Conservation (phyloP, 1,140 invertebrate genomes). For the Drosophila lacertosa region DNA sequence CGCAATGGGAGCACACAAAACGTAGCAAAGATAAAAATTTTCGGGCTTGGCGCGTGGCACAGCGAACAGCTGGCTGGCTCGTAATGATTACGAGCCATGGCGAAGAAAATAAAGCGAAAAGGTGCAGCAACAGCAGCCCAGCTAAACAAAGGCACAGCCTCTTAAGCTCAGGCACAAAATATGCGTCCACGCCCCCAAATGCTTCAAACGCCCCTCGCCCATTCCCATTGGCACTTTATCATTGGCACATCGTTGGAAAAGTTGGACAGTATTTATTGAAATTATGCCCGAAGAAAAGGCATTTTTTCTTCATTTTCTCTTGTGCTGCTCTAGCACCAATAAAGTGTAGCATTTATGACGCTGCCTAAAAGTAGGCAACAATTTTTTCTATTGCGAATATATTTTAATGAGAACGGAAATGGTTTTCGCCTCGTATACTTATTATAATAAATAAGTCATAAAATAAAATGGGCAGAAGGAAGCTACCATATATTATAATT, state of each 20-base stretch:
- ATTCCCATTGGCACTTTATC: conserved; percentile 57
- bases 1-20: conserved; percentile 11
- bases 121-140: conserved; percentile 25
- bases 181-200: conserved; percentile 32
- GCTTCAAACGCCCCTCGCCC: conserved; percentile 4
- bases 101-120: conserved; percentile 30
- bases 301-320: neutral
- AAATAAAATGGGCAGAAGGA: conserved; percentile 34
- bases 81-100: conserved; percentile 75
- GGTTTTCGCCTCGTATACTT: conserved; percentile 15
- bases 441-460: conserved; percentile 64
- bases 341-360: conserved; percentile 56
- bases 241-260: conserved; percentile 78
- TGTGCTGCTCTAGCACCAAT: conserved; percentile 27
- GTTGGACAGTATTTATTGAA: conserved; percentile 72
- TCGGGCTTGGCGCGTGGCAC: conserved; percentile 66
- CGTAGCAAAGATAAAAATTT: conserved; percentile 46
- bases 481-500: no score
- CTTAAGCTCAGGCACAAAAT: conserved; percentile 17
- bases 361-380: conserved; percentile 69
- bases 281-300: conserved; percentile 28
- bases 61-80: conserved; percentile 74
- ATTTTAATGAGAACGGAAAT: conserved; percentile 30
- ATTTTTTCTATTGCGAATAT: conserved; percentile 26
- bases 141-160: conserved; percentile 20